A percentile compares a stretch with the other conserved stretches of the same genome.
Conservation (phyloP, 92 coral and sea anemone species). For the Zoanthus solanderi region DNA sequence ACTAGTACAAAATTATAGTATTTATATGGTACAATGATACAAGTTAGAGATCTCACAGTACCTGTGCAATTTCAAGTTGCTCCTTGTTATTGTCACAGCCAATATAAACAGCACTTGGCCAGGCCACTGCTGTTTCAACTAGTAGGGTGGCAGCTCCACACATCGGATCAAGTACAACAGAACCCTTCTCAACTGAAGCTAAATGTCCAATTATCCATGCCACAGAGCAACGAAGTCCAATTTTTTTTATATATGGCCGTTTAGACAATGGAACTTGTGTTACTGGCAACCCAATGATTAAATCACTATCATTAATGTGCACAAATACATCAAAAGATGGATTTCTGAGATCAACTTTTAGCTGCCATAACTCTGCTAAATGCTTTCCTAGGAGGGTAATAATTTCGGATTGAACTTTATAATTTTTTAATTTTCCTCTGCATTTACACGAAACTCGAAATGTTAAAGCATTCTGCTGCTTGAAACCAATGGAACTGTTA, state of each 20-base stretch:
- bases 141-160: constrained; percentile 40
- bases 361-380: constrained; percentile 22
- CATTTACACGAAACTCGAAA: constrained; percentile 45
- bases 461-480: neutral
- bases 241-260: constrained; percentile 41
- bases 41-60: neutral
- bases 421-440: constrained; percentile 22
- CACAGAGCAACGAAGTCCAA: constrained; percentile 36
- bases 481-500: neutral
- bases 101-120: constrained; percentile 39
- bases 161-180: constrained; percentile 39
- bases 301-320: constrained; percentile 19
- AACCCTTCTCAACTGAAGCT: constrained; percentile 10
- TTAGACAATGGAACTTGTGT: constrained; percentile 17
- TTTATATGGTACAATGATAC: no score
- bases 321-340: constrained; percentile 33
- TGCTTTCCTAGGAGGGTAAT: constrained; percentile 13
- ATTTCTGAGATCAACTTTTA: constrained; percentile 30
- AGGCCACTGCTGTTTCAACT: constrained; percentile 21
- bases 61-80: constrained; percentile 36
- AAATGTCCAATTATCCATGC: constrained; percentile 42
- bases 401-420: constrained; percentile 16
- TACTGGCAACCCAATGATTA: constrained; percentile 38
- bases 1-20: no score
- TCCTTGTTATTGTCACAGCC: constrained; percentile 35